Base-by-base conservation (phyloP, 1,140 invertebrate genomes). In the Halesus radiatus region DNA sequence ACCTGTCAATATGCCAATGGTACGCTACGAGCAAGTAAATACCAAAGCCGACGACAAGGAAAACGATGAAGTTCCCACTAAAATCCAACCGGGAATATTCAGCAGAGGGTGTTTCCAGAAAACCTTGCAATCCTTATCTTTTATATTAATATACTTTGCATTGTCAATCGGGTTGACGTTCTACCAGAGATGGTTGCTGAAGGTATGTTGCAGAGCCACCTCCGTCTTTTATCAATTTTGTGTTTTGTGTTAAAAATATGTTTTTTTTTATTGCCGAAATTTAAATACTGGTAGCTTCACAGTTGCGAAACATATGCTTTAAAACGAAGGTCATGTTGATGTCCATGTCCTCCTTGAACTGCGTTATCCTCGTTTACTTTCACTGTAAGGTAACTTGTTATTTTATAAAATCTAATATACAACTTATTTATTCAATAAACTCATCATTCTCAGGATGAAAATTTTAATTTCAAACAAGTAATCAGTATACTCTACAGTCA, bases 91-190 rank as follows among this genome's bases (percentile, higher is more conserved):
- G 60, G 82, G 84, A 81, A 87, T 87, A 85, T 88, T 87, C 84
- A 85, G 84, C 64, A 86, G 87, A 82, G 79, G 86, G 29, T 89
- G 88, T 82, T 84, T 88, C 16, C 86, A 88, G 72, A 88, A 87
- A 80, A 84, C 85, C 66, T 84, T 89, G 1, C 79, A 88, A 20
- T 88, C 88, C 0, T 80, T 89, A 23, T 85, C 87, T 20, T 83
- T 96, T 50, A 94, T 98, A 78, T 86, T 94, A 3, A 88, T 95
- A 37, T 99, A 98, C 88, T 98, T 98, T 87, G 89, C 93, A 5
- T 92, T 98, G 76, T 98, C 97, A 7, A 97, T 99, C 84, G 94
- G 96, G 73, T 91, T 99, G n/a, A 99, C 97, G 18, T 99, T 99
- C 90, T 99, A 98, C 87, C 97, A 99, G 87, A 93, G 97, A 92